These are phyloP conservation scores for Pseudomyrmex gracilis DNA, from an alignment of 1,140 invertebrate genomes.

Conservation along the genomic window DNA sequence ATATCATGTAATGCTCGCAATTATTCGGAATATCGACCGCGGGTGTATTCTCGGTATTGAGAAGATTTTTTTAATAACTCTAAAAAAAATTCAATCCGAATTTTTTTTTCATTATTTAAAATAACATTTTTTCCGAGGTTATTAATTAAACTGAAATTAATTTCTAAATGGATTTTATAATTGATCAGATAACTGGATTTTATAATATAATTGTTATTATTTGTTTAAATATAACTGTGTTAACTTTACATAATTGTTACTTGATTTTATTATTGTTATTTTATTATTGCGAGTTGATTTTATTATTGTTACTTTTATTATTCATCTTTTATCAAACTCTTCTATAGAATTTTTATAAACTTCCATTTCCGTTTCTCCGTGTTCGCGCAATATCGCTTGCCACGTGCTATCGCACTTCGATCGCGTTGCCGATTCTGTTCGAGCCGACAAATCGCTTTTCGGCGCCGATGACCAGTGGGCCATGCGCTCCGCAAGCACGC, in stretches of 20 bases:
- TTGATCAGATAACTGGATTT: slow-evolving; percentile 45
- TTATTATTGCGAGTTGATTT: no score
- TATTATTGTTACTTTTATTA: neutral
- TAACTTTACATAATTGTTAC: no score
- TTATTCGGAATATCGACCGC: slow-evolving; percentile 74
- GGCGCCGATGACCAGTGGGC: slow-evolving; percentile 7
- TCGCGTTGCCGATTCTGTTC: neutral
- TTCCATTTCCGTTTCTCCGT: slow-evolving; percentile 10
- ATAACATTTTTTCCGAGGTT: neutral
- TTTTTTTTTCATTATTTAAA: neutral
- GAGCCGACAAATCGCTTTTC: slow-evolving; percentile 46
- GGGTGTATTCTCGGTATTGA: slow-evolving; percentile 71
- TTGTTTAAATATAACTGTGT: no score
- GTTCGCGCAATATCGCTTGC: neutral
- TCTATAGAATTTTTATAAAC: no score
- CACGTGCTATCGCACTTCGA: slow-evolving; percentile 15
- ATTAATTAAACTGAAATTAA: neutral
- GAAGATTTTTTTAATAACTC: slow-evolving; percentile 30
- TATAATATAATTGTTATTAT: neutral
- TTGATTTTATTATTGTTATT: no score
- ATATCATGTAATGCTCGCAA: slow-evolving; percentile 78
- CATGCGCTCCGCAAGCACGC: slow-evolving; percentile 28
- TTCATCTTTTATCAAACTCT: neutral
- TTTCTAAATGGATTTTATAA: neutral
- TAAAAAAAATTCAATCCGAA: neutral